Evolutionary conservation across 2,888 invertebrate species (phyloP), one percentile per base, ranked within the genome.

Genomic region (Leptinotarsa haldemani): DNA sequence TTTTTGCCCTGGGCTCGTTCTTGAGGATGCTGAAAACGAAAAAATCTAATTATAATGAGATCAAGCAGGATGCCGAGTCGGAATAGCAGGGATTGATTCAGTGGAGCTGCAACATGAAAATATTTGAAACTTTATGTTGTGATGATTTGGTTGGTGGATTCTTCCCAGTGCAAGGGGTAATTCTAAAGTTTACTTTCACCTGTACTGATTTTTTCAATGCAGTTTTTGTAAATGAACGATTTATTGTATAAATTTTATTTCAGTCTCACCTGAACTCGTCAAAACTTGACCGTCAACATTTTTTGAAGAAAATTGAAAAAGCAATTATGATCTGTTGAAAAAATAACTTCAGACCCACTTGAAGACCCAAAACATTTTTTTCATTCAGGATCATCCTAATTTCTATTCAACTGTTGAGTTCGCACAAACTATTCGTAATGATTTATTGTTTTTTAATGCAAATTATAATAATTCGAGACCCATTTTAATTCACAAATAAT

Each of bases 41-140:
- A 86, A 93, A 93, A 83, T 93, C 93, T 75, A 93, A 93, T 86
- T 93, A 94, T 83, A 93, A 93, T 85, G 93, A 93, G 68, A 93
- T 94, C 87, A 90, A 93, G 80, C 91, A 87, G 74, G 88, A 88
- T 63, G 86, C 84, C 5, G 88, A 88, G 71, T 84, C 85, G 15
- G 87, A 87, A 81, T 79, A 74, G 65, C 65, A 40, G 64, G 30
- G 5, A 13, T 50, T 66, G 15, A 25, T 66, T n/a, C 52, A n/a
- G 52, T 18, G 4, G 16, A 22, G 52, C 22, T 25, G 50, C 52
- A 18, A 47, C 47, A 12, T 30, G 61, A 40, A n/a, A 12, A 61
- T 40, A 30, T 16, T n/a, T 40, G 40, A 40, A 61, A n/a, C 65
- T 18, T 25, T 67, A 68, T 46, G n/a, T 68, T 73, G 74, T 70